Base-by-base conservation (phyloP, 2,113 vertebrate genomes). In the Loxodonta africana region DNA sequence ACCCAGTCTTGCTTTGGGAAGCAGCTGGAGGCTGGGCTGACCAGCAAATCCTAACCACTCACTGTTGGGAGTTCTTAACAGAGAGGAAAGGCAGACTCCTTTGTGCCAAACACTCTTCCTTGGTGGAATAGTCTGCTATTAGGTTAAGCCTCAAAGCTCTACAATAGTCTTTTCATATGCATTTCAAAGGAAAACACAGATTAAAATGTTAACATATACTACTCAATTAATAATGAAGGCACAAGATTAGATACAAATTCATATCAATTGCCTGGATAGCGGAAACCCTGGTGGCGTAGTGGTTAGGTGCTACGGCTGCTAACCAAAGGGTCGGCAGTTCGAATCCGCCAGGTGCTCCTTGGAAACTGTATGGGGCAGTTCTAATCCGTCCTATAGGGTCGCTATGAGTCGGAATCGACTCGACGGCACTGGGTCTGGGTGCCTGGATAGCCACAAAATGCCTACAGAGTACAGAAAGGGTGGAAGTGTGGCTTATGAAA, bases 201-300 rank as follows among this genome's bases (percentile, higher is more conserved):
- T 91, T 96, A 93, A 95, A 97, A 93, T 88, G 57, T 84, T 76
- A 85, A 92, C 60, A 97, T 94, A 80, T 46, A 84, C 57, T 30
- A 4, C 65, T 94, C 91, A 95, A 73, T 94, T 76, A 93, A n/a
- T 97, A 94, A 91, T 62, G 69, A 92, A 95, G n/a, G 91, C 62
- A 91, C 20, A 63, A 81, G 81, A 94, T 92, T 76, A 97, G 53
- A 89, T 69, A 97, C 44, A 98, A 91, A 95, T 96, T 63, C 28
- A 91, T 37, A 91, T 20, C 37, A 51, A 65, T 5, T 62, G 21
- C 23, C 17, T 82, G 41, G 12, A 57, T 1, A 51, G n/a, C 28
- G 37, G 37, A 37, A 37, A 37, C 37, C 37, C 37, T 37, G 37
- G 37, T 37, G 37, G 37, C 37, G 37, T 37, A 37, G 37, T 37